Base-by-base conservation (phyloP, 2,888 invertebrate species). In the Fissipunctia ypsillon region DNA sequence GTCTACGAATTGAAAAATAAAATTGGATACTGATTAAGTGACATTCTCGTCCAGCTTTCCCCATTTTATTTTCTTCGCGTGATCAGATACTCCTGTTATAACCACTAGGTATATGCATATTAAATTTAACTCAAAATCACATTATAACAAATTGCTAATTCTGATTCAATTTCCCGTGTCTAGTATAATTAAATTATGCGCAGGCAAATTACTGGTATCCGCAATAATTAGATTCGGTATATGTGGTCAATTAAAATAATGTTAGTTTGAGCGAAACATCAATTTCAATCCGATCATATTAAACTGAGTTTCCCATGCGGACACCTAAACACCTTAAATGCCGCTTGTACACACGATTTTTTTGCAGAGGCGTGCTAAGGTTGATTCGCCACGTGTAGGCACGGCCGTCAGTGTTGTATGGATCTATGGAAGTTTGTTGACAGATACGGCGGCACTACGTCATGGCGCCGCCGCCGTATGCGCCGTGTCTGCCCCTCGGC, bases 101-200 rank as follows among this genome's bases (percentile, higher is more conserved):
- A 35, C 1, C 4, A 28, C 2, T 6, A 38, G 9, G 38, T 35
- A 43, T 16, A n/a, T 5, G 9, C 2, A n/a, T 25, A 43, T 28
- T 52, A 0, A 66, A 35, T 31, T 57, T 22, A 45, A 1, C 3
- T 16, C 12, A 43, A 10, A 43, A 43, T 10, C 35, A 48, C 25
- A 35, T 52, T 59, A 69, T 10, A 43, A 38, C 38, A 71, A 63
- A 66, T 73, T 38, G 25, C 50, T 54, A 81, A 68, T 60, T 67
- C 68, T 41, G 31, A 41, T 63, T 48, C 16, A 50, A 57, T 59
- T 63, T n/a, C 12, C 45, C 48, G 28, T 43, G 50, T 28, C 57
- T 50, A 57, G 19, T 41, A 19, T 19, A 25, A 69, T 81, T 81
- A 22, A 78, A 80, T 67, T 67, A 80, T 38, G 38, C 54, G 22